Evolutionary conservation across 2,888 invertebrate species (phyloP).

Genomic region (Himalopsyche kuldschensis): DNA sequence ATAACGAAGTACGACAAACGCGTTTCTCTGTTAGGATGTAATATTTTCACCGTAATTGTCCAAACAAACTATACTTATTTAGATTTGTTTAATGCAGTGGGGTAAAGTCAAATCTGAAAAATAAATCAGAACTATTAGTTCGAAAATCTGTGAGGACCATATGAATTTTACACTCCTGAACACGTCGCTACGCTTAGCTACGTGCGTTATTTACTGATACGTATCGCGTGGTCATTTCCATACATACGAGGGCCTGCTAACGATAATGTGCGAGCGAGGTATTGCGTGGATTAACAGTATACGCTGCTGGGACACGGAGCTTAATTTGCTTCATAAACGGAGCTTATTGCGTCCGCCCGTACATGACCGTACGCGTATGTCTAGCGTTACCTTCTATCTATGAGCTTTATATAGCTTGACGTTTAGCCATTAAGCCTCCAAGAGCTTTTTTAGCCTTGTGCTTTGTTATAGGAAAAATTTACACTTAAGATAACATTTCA

Average conservation of each 20-base stretch:
- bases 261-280: slow-evolving; percentile 27
- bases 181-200: not conserved
- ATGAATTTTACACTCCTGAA: not conserved
- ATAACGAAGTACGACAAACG: no score
- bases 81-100: no score
- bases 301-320: slow-evolving; percentile 5
- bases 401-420: not conserved
- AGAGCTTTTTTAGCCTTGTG: not conserved
- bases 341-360: slow-evolving; percentile 16
- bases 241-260: slow-evolving; percentile 28
- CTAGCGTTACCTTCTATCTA: not conserved
- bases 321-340: slow-evolving; percentile 34
- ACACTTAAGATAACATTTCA: not conserved
- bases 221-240: slow-evolving; percentile 16
- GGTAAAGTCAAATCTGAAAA: no score
- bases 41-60: no score
- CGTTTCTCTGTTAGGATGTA: no score
- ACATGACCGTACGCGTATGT: not conserved
- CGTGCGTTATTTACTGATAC: not conserved
- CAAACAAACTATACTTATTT: no score
- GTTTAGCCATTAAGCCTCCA: not conserved
- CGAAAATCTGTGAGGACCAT: not conserved
- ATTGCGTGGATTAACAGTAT: slow-evolving; percentile 27
- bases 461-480: not conserved
- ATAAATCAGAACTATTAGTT: not conserved